These are phyloP conservation scores for Danio jaintianensis DNA, from an alignment of 2,797 vertebrate species.

Conservation along the genomic window DNA sequence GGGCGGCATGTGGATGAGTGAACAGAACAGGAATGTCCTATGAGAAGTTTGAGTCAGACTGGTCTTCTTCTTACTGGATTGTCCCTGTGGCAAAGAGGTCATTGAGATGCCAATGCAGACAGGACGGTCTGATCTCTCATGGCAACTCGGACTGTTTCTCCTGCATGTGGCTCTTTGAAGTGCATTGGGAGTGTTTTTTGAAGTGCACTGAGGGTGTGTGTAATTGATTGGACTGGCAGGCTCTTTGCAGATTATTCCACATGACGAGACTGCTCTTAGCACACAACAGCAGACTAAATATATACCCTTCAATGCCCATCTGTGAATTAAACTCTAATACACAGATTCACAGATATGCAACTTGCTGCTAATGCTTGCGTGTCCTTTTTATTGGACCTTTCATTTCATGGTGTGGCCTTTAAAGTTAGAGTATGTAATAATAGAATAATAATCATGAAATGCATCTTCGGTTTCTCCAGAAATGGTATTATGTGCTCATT, in stretches of 20 bases:
- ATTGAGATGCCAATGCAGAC: constrained; percentile 23
- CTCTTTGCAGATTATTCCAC: constrained; percentile 70
- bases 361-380: constrained; percentile 1
- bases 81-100: constrained; percentile 14
- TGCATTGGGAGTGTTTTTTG: constrained; percentile 40
- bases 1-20: constrained; percentile 12
- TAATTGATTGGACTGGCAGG: constrained; percentile 54
- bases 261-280: constrained; percentile 69
- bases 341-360: constrained; percentile 42
- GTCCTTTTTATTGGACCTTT: not conserved
- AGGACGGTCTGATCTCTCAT: constrained; percentile 39
- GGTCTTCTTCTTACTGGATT: constrained; percentile 10
- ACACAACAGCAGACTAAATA: constrained; percentile 66
- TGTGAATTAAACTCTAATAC: constrained; percentile 29
- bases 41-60: constrained; percentile 18
- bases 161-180: constrained; percentile 32
- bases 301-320: constrained; percentile 44
- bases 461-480: too few species aligned
- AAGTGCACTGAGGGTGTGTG: constrained; percentile 39
- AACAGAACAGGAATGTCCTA: constrained; percentile 21
- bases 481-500: too few species aligned
- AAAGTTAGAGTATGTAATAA: not conserved
- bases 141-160: constrained; percentile 21
- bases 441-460: not conserved
- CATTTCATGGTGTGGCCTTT: not conserved